These are phyloP conservation scores for Synanthedon formicaeformis DNA, from an alignment of 2,888 invertebrate genomes.

Conservation along the genomic window DNA sequence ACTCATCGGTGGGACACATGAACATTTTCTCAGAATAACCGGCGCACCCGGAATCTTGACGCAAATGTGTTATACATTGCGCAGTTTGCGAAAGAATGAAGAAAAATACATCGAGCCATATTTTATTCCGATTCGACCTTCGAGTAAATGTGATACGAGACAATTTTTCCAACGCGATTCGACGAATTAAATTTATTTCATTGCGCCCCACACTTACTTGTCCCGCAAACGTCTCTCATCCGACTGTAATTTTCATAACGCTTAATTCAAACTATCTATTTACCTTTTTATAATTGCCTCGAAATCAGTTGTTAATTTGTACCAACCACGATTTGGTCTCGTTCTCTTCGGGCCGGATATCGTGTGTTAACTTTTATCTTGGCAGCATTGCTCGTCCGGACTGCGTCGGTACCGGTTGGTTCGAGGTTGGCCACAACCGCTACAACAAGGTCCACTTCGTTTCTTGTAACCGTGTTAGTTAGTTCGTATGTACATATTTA, in stretches of 20 bases:
- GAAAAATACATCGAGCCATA: not conserved
- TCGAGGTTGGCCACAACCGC: constrained; percentile 31
- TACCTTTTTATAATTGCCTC: not conserved
- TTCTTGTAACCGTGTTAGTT: not conserved
- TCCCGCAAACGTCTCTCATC: not conserved
- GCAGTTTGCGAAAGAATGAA: not conserved
- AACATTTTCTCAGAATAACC: constrained; percentile 7
- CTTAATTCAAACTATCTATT: not conserved
- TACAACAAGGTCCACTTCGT: constrained; percentile 3
- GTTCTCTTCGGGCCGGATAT: constrained; percentile 17
- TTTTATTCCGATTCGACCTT: not conserved
- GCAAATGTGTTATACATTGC: constrained; percentile 1
- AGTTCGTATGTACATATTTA: not conserved
- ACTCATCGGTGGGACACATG: constrained; percentile 4
- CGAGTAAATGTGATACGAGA: not conserved
- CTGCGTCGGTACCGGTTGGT: constrained; percentile 51
- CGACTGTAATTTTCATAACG: not conserved
- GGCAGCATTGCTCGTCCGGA: constrained; percentile 33
- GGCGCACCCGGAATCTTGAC: constrained; percentile 6
- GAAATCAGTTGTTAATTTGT: not conserved
- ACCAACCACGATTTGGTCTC: constrained; percentile 7
- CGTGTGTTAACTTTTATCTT: constrained; percentile 33
- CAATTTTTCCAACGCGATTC: constrained; percentile 12
- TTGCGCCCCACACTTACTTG: constrained; percentile 10
- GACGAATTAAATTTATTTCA: constrained; percentile 17